phyloP scores from a whole-genome alignment of 2,113 vertebrate genomes.

The Rhadina sibilatrix region DNA sequence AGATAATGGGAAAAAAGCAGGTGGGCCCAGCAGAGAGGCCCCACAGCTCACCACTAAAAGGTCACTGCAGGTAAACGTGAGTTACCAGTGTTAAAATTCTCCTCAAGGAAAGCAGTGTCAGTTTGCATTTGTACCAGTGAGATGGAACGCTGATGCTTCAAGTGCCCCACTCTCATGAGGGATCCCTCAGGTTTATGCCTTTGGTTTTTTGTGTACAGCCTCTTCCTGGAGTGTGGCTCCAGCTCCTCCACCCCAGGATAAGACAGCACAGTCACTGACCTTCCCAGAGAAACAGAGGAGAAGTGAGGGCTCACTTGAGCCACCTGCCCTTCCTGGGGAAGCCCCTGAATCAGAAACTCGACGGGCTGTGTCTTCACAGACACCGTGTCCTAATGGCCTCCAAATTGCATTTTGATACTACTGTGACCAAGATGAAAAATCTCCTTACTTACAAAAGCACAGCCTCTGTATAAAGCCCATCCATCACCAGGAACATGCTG shows the following conservation, averaged over 20 bases:
- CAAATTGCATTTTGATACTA: constrained; percentile 14
- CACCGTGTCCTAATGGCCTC: neutral
- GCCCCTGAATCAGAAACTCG: neutral
- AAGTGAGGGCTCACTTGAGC: neutral
- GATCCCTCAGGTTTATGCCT: neutral
- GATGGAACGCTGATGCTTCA: neutral
- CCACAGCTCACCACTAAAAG: neutral
- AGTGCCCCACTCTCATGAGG: accelerated
- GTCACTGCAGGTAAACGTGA: neutral
- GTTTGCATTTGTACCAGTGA: neutral
- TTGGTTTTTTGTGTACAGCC: neutral
- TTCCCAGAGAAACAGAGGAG: neutral
- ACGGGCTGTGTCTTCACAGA: neutral
- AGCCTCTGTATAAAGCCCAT: constrained; percentile 14
- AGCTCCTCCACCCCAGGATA: neutral
- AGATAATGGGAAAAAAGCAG: neutral
- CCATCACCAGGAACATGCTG: constrained; percentile 5
- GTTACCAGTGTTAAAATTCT: neutral
- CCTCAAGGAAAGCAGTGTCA: neutral
- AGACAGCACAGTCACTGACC: neutral
- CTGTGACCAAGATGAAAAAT: constrained; percentile 8
- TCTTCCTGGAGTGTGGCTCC: accelerated
- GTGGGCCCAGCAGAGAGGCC: neutral
- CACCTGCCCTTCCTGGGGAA: neutral
- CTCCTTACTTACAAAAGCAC: neutral